These are phyloP conservation scores for Anoplopoma fimbria DNA, from an alignment of 2,113 vertebrate genomes.

Conservation along the genomic window DNA sequence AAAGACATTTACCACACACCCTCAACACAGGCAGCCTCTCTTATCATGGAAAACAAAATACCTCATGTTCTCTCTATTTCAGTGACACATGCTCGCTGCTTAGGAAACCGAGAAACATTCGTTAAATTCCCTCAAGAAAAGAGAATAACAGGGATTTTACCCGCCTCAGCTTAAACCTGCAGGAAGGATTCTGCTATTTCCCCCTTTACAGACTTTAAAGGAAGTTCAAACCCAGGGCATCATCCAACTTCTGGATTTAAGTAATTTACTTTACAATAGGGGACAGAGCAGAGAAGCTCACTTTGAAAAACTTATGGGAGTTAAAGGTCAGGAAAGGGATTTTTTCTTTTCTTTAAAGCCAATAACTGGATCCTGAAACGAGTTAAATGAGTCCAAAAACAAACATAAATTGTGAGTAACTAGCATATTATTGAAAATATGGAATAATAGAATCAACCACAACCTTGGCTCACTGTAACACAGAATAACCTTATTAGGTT, in stretches of 20 bases:
- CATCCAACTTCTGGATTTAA: background rate
- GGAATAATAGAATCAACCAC: background rate
- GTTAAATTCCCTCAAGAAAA: constrained; percentile 50
- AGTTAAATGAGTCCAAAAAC: background rate
- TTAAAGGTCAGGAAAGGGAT: background rate
- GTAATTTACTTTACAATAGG: background rate
- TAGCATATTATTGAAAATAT: background rate
- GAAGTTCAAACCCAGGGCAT: background rate
- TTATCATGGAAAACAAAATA: constrained; percentile 73
- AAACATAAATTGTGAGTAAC: background rate
- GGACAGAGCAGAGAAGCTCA: background rate
- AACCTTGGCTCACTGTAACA: background rate
- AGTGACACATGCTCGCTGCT: constrained; percentile 71
- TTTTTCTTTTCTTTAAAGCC: no score
- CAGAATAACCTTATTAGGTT: background rate
- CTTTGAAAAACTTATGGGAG: background rate
- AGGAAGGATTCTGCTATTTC: background rate
- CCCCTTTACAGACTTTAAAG: background rate
- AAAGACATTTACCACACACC: constrained; percentile 66
- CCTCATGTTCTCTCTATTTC: constrained; percentile 63
- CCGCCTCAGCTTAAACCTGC: constrained; percentile 5
- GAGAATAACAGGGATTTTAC: constrained; percentile 36
- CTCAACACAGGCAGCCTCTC: constrained; percentile 55
- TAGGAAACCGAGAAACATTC: constrained; percentile 75
- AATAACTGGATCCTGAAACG: background rate